These are phyloP conservation scores for Tyto alba DNA, from an alignment of 2,113 vertebrate species.

Conservation along the genomic window DNA sequence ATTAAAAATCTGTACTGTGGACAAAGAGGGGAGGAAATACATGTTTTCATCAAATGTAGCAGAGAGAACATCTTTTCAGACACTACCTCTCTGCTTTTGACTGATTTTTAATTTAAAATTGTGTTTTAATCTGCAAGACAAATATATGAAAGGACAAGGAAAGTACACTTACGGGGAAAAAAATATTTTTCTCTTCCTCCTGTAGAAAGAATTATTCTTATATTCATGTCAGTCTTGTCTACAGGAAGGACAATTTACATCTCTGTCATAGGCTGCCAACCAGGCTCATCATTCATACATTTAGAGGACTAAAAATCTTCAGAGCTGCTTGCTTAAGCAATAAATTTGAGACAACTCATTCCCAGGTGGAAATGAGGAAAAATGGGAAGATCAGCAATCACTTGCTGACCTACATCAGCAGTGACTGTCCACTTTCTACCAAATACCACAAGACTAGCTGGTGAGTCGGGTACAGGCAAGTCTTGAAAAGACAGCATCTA, in stretches of 20 bases:
- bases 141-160: background rate
- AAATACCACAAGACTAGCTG: background rate
- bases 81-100: background rate
- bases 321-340: background rate
- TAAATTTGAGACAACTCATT: slow-evolving; percentile 22
- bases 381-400: background rate
- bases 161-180: background rate
- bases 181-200: background rate
- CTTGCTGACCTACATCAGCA: background rate
- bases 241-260: slow-evolving; percentile 33
- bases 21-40: background rate
- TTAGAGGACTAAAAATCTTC: background rate
- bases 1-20: background rate
- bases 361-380: no score
- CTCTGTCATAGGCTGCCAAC: background rate
- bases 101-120: background rate
- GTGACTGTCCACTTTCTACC: background rate
- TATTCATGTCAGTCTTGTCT: background rate
- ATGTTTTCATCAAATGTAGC: background rate
- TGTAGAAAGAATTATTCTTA: background rate
- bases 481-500: background rate
- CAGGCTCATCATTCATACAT: slow-evolving; percentile 19
- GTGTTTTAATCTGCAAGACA: background rate
- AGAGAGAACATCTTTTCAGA: background rate
- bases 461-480: background rate